Evolutionary conservation across 2,888 invertebrate genomes (phyloP).

Genomic region (Sesamia inferens): DNA sequence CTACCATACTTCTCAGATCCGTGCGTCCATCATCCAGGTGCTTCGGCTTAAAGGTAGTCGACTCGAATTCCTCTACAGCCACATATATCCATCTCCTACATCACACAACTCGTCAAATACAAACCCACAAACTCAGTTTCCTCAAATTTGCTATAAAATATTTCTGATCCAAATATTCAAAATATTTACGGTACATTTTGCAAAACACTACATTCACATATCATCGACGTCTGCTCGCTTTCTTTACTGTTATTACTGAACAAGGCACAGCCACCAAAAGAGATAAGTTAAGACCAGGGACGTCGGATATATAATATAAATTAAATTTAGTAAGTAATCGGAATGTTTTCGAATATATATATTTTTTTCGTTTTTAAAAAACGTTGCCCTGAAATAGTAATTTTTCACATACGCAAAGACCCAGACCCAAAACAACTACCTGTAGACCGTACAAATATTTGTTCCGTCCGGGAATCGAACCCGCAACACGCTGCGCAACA

Average conservation of each 20-base stretch:
- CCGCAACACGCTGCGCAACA: too few species aligned
- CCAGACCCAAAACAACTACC: too few species aligned
- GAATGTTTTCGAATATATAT: too few species aligned
- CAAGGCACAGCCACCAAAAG: conserved; percentile 6
- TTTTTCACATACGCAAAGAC: too few species aligned
- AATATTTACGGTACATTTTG: conserved; percentile 21
- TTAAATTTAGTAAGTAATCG: neutral
- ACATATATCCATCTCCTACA: neutral
- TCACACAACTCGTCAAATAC: neutral
- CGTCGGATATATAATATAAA: neutral
- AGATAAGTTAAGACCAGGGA: neutral
- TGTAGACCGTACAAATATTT: too few species aligned
- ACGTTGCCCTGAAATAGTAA: too few species aligned
- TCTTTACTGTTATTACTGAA: conserved; percentile 46
- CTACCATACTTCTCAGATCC: too few species aligned
- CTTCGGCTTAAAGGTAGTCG: neutral
- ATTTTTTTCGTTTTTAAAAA: too few species aligned
- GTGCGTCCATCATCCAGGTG: too few species aligned
- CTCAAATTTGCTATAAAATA: conserved; percentile 24
- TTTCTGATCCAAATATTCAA: conserved; percentile 32
- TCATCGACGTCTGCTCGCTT: conserved; percentile 21
- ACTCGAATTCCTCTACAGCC: neutral
- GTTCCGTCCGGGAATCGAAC: too few species aligned
- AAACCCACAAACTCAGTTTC: neutral
- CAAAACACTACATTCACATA: conserved; percentile 44